Evolutionary conservation across 2,113 vertebrate species (phyloP), one percentile per base, ranked within the genome.

Genomic region (Agelaius phoeniceus): DNA sequence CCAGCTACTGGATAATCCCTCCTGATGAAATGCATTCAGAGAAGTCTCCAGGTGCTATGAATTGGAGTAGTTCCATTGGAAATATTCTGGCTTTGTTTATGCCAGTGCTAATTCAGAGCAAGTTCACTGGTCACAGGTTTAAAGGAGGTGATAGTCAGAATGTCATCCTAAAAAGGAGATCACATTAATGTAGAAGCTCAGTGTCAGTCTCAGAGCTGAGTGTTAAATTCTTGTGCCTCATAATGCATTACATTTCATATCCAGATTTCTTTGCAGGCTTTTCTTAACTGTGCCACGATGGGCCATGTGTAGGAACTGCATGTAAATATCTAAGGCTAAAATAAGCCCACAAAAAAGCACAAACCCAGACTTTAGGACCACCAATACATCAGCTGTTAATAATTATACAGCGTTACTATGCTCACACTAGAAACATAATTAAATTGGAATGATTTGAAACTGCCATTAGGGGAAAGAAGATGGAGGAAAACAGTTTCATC

Each of bases 391-490:
- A 83, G 57, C 61, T 90, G 52, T 90, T 97, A 94, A 94, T 92
- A 91, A 80, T 82, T 54, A 62, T 90, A 33, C 33, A 51, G 14
- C 80, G 35, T 69, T 89, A 41, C 26, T 93, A 61, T 39, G 49
- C 67, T 88, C 79, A 81, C 57, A 27, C 54, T 79, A 43, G 86
- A 84, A 96, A 62, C 35, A 43, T 87, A 95, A 95, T 96, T 92
- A 94, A 96, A 83, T 94, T 3, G 4, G 73, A 94, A 91, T 67
- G 16, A 94, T 93, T 94, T 93, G 87, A 93, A 95, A 88, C 57
- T 94, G 58, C 77, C 63, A 39, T 81, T 90, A 75, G 58, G 37
- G 52, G 67, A 41, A 91, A 86, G 67, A 94, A 57, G 35, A 72
- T 0, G 2, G 80, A 88, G 67, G 46, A 65, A 89, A 96, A 88